Base-by-base conservation (phyloP, 1,140 invertebrate species). In the Stratiolaelaps scimitus region DNA sequence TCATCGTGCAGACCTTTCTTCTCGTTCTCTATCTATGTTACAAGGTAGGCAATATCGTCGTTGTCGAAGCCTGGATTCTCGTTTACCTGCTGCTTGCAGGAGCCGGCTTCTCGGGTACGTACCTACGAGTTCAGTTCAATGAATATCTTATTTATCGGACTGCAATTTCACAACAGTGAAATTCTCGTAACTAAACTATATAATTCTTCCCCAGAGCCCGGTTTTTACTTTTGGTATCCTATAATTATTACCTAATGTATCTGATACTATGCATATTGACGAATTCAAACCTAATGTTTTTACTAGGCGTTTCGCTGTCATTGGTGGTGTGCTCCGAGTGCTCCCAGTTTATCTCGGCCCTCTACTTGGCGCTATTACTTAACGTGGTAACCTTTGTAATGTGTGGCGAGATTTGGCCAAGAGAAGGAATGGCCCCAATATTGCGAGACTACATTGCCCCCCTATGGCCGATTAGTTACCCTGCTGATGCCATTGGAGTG, bases 381-480 rank as follows among this genome's bases (percentile, higher is more conserved):
- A 60, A 60, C 20, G 34, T 60, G 53, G 1, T 60, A 26, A 60
- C 53, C 5, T 60, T 60, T 10, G 53, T 26, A 6, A 60, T 26
- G 23, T 60, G 53, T 60, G 53, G 23, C 15, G 53, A 60, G 23
- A 60, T 60, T 20, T 60, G 53, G 53, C 53, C 53, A 5, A 1
- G 53, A 5, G 53, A 60, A 10, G 23, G 53, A 15, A 60, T 60
- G 15, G 15, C 53, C 4, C 15, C 17, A 2, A 23, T 60, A 5
- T 15, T 60, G 2, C 26, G 53, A 5, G 23, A 60, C 53, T 60
- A 20, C 53, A 34, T 60, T 2, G 53, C 53, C 2, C 53, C 53
- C 20, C 23, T 60, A 26, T 60, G 53, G 53, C 53, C 53, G 53
- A 23, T 60, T 4, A 60, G 23, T 60, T 60, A 60, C 34, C 23